Evolutionary conservation across 2,113 vertebrate species (phyloP), one percentile per base, ranked within the genome.

Genomic region (Fukomys damarensis): DNA sequence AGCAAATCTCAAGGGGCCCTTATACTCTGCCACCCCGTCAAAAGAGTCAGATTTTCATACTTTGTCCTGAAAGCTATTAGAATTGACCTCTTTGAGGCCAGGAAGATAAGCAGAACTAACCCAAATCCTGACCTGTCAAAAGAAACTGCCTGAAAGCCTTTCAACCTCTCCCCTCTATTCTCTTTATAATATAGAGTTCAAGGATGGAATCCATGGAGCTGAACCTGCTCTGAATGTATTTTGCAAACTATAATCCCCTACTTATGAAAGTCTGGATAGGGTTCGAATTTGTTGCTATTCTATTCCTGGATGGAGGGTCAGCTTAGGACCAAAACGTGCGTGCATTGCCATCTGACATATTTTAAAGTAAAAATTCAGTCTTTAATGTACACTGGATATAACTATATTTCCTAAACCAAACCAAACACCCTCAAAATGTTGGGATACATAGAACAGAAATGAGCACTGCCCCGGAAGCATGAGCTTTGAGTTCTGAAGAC

Each of bases 1-100:
- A 76, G 49, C 80, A 94, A 89, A 81, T 95, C 97, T 95, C 96
- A 85, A 68, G 97, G 66, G 97, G 41, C 59, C 54, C 61, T 94
- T 94, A 86, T 52, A 87, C 72, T 32, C 52, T 0, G 19, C 30
- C 81, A 74, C 61, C n/a, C 46, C 72, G 63, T 72, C 92, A 61
- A 92, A 96, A 96, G 83, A 93, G 79, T 43, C 38, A 86, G 54
- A 2, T 0, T 91, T 97, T 89, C 85, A 76, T 46, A 92, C 54
- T 81, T 87, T 79, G 66, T 91, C 68, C 90, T 95, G 56, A 91
- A 87, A 85, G 58, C 61, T 94, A 76, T 76, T 91, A 94, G 74
- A 38, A 28, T 22, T 28, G 22, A 59, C 66, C 38, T 91, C 72
- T 83, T 66, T 30, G 92, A 87, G 59, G 19, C 56, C 32, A 86